Base-by-base conservation (phyloP, 2,113 vertebrate species). In the Saccopteryx leptura region DNA sequence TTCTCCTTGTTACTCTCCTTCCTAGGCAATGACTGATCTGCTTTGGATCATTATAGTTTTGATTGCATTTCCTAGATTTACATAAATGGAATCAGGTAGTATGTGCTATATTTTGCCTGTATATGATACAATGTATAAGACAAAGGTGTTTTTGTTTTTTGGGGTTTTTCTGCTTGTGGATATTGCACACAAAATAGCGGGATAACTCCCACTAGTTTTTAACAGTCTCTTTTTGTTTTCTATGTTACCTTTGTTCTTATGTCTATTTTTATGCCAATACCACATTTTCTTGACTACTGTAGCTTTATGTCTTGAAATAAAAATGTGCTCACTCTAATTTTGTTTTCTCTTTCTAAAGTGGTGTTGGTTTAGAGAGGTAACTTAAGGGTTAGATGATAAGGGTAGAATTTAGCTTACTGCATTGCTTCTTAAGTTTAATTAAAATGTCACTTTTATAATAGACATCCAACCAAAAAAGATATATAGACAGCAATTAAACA, bases 281-380 rank as follows among this genome's bases (percentile, higher is more conserved):
- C 12, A 79, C 19, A 12, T 4, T 95, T 12, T 74, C 28, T 69
- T 52, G 28, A 39, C 61, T 72, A 74, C 2, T 28, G 2, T 61
- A 75, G 39, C 23, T 93, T 87, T 89, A 15, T 89, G 7, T 87
- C 56, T 90, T 89, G 23, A 88, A 95, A 85, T 54, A 15, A 94
- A 15, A 74, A 83, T 46, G 9, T 48, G 5, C 66, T 60, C 50
- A 17, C 17, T 84, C 13, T 69, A 68, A 82, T 60, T 85, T 84
- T 88, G 10, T 81, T 66, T 31, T 87, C 28, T 2, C 2, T 60
- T 96, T 88, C 33, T 31, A 88, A 80, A 79, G 28, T 28, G 94
- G 48, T 80, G 93, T 91, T 93, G 66, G 39, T 46, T 83, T 79
- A 82, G n/a, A 78, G 39, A 60, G 9, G 78, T 46, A 46, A 54